A percentile compares a stretch with the other conserved stretches of the same genome.
phyloP scores from a whole-genome alignment of 1,140 invertebrate species.

The Penaeus japonicus region DNA sequence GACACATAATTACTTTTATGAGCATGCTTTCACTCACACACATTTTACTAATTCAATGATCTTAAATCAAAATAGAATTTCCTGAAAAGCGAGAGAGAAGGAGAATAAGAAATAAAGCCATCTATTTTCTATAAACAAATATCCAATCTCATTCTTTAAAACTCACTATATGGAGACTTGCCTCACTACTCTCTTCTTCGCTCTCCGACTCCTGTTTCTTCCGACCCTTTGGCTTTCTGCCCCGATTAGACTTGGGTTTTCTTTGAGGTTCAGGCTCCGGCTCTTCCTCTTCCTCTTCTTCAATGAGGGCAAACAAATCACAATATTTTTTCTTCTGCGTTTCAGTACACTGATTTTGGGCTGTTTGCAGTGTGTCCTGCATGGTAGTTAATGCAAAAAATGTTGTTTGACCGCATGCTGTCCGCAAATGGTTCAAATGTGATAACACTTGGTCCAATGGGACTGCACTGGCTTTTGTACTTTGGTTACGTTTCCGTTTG shows the following conservation, averaged over 20 bases:
- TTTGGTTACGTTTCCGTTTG: slow-evolving; percentile 82
- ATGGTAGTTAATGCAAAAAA: slow-evolving; percentile 84
- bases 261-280: slow-evolving; percentile 64
- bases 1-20: too few species aligned
- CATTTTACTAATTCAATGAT: too few species aligned
- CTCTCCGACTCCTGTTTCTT: slow-evolving; percentile 70
- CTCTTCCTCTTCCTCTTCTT: slow-evolving; percentile 77
- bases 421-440: slow-evolving; percentile 90
- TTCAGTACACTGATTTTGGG: slow-evolving; percentile 75
- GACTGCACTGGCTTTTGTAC: slow-evolving; percentile 71
- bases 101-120: neutral
- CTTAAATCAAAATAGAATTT: neutral
- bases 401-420: slow-evolving; percentile 69
- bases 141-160: too few species aligned
- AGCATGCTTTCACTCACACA: too few species aligned
- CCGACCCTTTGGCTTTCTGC: slow-evolving; percentile 65
- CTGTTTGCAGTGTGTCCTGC: slow-evolving; percentile 80
- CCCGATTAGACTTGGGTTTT: slow-evolving; percentile 67
- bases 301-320: slow-evolving; percentile 89
- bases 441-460: slow-evolving; percentile 83
- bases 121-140: neutral
- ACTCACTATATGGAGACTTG: slow-evolving; percentile 62
- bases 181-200: slow-evolving; percentile 82
- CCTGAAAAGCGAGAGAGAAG: neutral
- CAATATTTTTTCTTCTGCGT: slow-evolving; percentile 86